phyloP scores from a whole-genome alignment of 2,888 invertebrate species.

The Parnassius glacialis region DNA sequence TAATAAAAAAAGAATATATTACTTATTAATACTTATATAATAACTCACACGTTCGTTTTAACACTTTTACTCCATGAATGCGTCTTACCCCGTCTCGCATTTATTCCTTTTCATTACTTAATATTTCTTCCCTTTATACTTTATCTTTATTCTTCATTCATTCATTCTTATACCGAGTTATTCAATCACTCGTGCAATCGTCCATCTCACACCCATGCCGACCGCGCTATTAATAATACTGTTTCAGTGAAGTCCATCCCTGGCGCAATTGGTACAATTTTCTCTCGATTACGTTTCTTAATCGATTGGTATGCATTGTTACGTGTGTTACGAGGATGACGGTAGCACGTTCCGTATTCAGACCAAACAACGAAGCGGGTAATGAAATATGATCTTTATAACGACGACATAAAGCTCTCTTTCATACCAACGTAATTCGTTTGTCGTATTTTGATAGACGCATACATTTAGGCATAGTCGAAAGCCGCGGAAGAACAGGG shows the following conservation, averaged over 20 bases:
- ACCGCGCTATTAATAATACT: too few relatives aligned
- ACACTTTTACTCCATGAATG: too few relatives aligned
- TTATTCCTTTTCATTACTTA: too few relatives aligned
- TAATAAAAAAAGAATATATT: too few relatives aligned
- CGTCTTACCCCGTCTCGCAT: too few relatives aligned
- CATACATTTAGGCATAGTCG: constrained; percentile 55
- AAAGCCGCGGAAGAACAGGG: constrained; percentile 58
- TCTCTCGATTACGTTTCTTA: constrained; percentile 72
- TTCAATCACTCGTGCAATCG: too few relatives aligned
- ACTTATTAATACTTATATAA: too few relatives aligned
- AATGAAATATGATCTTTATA: constrained; percentile 38
- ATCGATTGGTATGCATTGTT: constrained; percentile 63
- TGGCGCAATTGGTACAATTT: constrained; percentile 62
- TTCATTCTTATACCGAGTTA: too few relatives aligned
- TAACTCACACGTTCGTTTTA: too few relatives aligned
- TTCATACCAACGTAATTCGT: constrained; percentile 32
- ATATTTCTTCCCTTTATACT: too few relatives aligned
- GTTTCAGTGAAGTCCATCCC: constrained; percentile 40
- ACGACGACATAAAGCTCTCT: constrained; percentile 33
- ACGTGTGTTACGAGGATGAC: constrained; percentile 72
- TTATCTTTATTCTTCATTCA: too few relatives aligned
- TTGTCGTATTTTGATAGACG: constrained; percentile 15
- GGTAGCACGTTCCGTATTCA: constrained; percentile 57
- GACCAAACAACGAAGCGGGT: constrained; percentile 29
- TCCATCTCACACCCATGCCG: too few relatives aligned